These are phyloP conservation scores for Malthinus seriepunctatus DNA, from an alignment of 2,888 invertebrate genomes.

Conservation along the genomic window DNA sequence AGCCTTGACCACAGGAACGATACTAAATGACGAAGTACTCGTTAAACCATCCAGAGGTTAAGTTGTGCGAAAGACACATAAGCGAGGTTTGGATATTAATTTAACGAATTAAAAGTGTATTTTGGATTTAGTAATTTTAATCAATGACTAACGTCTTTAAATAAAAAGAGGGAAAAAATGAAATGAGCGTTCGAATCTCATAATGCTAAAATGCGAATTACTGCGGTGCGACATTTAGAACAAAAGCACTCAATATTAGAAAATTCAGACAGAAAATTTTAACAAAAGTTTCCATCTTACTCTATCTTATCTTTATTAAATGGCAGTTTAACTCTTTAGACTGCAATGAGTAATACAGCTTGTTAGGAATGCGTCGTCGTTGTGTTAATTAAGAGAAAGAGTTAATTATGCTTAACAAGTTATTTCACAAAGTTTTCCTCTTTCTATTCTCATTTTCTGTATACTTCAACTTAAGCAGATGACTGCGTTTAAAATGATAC, in stretches of 20 bases:
- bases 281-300: slow-evolving; percentile 24
- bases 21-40: too few relatives aligned
- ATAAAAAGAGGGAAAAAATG: too few relatives aligned
- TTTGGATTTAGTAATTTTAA: too few relatives aligned
- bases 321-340: slow-evolving; percentile 30
- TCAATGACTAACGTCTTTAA: too few relatives aligned
- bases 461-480: slow-evolving; percentile 22
- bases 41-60: too few relatives aligned
- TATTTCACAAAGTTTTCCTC: slow-evolving; percentile 49
- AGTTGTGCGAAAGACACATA: too few relatives aligned
- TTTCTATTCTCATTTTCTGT: slow-evolving; percentile 33
- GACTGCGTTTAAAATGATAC: slow-evolving; percentile 14
- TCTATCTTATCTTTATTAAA: slow-evolving; percentile 21
- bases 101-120: too few relatives aligned
- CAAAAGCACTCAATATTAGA: slow-evolving; percentile 35
- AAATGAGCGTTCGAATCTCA: slow-evolving; percentile 30
- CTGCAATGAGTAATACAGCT: slow-evolving; percentile 38
- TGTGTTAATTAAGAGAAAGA: slow-evolving; percentile 54
- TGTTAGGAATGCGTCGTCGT: slow-evolving; percentile 52
- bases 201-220: slow-evolving; percentile 36
- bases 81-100: too few relatives aligned
- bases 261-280: slow-evolving; percentile 28
- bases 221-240: slow-evolving; percentile 41
- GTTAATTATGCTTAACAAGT: slow-evolving; percentile 54
- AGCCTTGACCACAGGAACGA: too few relatives aligned